phyloP scores from a whole-genome alignment of 2,888 invertebrate genomes.

The Zygogramma bicolorata region DNA sequence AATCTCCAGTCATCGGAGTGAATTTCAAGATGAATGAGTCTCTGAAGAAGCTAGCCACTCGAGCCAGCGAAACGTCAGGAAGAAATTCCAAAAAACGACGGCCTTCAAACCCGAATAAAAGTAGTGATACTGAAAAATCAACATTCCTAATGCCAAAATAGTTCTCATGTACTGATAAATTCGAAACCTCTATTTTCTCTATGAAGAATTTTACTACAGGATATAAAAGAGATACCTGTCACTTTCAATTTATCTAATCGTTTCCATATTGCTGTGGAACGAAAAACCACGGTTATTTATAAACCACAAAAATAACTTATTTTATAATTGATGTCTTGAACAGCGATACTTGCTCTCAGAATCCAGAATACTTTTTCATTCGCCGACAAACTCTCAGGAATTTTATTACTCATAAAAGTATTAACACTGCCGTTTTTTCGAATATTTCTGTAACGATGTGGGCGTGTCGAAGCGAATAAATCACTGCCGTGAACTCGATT shows the following conservation, averaged over 20 bases:
- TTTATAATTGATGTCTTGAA: not conserved
- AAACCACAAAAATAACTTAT: not conserved
- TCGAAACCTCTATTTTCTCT: no score
- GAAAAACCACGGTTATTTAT: not conserved
- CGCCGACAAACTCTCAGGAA: not conserved
- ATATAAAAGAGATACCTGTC: not conserved
- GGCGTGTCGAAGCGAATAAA: constrained; percentile 7
- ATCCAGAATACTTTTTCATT: not conserved
- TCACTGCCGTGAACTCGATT: constrained; percentile 12
- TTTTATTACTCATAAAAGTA: constrained; percentile 16
- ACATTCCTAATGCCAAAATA: no score
- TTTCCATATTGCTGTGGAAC: not conserved
- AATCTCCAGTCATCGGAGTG: no score
- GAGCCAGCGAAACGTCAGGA: no score
- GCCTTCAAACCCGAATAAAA: no score
- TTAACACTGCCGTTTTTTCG: constrained; percentile 5
- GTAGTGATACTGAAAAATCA: no score
- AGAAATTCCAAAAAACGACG: no score
- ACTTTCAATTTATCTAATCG: not conserved
- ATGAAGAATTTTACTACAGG: not conserved
- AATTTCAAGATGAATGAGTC: no score
- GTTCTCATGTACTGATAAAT: no score
- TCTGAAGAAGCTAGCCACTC: no score
- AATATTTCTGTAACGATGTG: not conserved
- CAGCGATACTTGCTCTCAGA: not conserved